Base-by-base conservation (phyloP, 2,113 vertebrate genomes). In the Gallinago undulata region DNA sequence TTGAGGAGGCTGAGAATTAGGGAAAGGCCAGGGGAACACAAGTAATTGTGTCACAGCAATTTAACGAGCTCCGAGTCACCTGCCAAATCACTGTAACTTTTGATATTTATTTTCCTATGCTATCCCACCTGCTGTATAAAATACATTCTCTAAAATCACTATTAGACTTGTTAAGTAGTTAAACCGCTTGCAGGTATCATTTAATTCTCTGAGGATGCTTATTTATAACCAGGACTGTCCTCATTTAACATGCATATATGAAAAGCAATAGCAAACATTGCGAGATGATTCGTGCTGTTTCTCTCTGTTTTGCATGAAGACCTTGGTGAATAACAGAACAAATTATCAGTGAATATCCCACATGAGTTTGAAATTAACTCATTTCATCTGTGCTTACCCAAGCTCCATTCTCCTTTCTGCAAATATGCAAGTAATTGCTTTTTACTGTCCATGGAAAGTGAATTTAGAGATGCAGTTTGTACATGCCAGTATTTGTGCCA, bases 351-450 rank as follows among this genome's bases (percentile, higher is more conserved):
- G 85, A 85, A 92, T 86, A 92, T 70, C 76, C 81, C 74, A 50
- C 37, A 59, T n/a, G 63, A 89, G 28, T 84, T 78, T 45, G 66
- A 89, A 95, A 95, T 75, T 25, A 94, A 90, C 64, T 90, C 6
- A 7, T 67, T 86, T 94, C 10, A 43, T 62, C 37, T 81, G 18
- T 70, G 68, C 43, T 81, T 74, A 84, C 59, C 35, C 37, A 92
- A 75, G 56, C 94, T 94, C 39, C 33, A 39, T 82, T 78, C 74
- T 87, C 17, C 48, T 85, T 78, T 75, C 62, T 66, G 33, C 27
- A 87, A 95, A 93, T 69, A 35, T 33, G 33, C 57, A 69, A 94
- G 68, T 74, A 94, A 94, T 55, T 82, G 66, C 24, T 87, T 82
- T 96, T 87, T 68, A 50, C 19, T 83, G 17, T 39, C 81, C 22